A percentile compares a stretch with the other conserved stretches of the same genome.
Evolutionary conservation across 2,797 vertebrate genomes (phyloP).

Genomic region (Acanthurus leucopareius): DNA sequence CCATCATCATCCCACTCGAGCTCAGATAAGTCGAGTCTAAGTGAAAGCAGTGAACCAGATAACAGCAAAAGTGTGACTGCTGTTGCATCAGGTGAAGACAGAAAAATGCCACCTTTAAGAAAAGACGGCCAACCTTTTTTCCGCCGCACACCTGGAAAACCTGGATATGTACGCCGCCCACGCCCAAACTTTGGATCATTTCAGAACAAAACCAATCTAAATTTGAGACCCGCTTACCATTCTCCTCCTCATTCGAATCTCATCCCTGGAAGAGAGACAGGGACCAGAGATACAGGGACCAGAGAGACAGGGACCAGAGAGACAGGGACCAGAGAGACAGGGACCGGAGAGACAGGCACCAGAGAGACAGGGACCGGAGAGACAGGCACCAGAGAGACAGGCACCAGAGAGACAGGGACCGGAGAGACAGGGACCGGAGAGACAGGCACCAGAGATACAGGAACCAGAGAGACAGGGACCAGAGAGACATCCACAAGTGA

Average conservation of each 20-base stretch:
- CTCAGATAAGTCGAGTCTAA: conserved; percentile 31
- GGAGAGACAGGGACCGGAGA: conserved; percentile 17
- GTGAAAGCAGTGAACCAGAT: conserved; percentile 12
- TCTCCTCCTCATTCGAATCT: conserved; percentile 6
- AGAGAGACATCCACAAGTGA: conserved; percentile 8
- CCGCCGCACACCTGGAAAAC: conserved; percentile 33
- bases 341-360: too few relatives aligned
- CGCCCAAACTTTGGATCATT: conserved; percentile 8
- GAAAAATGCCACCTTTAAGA: conserved; percentile 1
- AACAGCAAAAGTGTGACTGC: neutral
- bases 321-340: conserved; percentile 13
- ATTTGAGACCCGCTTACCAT: conserved; percentile 6
- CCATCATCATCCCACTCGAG: conserved; percentile 25
- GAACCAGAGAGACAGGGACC: conserved; percentile 19
- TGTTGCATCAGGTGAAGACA: neutral
- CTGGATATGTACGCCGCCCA: conserved; percentile 19
- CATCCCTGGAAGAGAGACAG: conserved; percentile 10
- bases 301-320: conserved; percentile 22
- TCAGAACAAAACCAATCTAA: conserved; percentile 55
- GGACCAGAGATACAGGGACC: conserved; percentile 10
- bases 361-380: conserved; percentile 18
- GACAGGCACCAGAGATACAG: too few relatives aligned
- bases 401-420: conserved; percentile 19
- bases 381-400: too few relatives aligned
- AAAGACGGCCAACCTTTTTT: neutral